Percentiles rank a stretch among this genome's conserved stretches.
phyloP scores from a whole-genome alignment of 2,113 vertebrate genomes.

The Cinclus cinclus region DNA sequence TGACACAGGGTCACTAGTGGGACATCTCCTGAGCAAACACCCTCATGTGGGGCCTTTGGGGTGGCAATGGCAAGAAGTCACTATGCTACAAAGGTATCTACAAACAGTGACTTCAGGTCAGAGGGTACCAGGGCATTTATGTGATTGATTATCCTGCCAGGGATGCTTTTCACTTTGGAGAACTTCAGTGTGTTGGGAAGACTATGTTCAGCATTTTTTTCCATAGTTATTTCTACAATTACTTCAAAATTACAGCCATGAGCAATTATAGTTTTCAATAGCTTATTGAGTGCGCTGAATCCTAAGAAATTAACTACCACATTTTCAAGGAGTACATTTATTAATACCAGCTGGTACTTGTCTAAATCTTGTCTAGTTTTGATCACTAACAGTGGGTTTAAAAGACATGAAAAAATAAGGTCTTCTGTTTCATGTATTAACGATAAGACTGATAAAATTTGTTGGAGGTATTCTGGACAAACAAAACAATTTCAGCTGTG shows the following conservation, averaged over 20 bases:
- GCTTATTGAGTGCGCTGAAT: slow-evolving; percentile 1
- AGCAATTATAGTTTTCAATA: slow-evolving; percentile 8
- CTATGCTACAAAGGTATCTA: fast-evolving
- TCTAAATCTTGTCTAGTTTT: slow-evolving; percentile 27
- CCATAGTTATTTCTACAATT: neutral
- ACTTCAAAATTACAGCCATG: slow-evolving; percentile 14
- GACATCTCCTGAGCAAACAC: neutral
- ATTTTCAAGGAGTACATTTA: slow-evolving; percentile 31
- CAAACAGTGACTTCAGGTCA: neutral
- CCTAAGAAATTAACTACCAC: slow-evolving; percentile 1
- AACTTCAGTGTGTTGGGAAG: neutral
- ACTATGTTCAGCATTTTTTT: neutral
- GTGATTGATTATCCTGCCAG: neutral
- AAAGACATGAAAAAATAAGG: neutral
- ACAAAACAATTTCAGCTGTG: slow-evolving; percentile 53
- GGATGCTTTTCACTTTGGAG: neutral
- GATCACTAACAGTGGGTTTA: neutral
- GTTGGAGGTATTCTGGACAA: neutral
- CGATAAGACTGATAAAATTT: slow-evolving; percentile 8
- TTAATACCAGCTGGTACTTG: slow-evolving; percentile 47
- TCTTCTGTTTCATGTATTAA: neutral
- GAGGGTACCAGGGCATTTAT: neutral
- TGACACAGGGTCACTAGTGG: neutral
- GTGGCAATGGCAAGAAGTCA: fast-evolving
- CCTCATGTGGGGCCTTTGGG: fast-evolving